phyloP scores from a whole-genome alignment of 2,888 invertebrate genomes.

The Leucophenga montana region DNA sequence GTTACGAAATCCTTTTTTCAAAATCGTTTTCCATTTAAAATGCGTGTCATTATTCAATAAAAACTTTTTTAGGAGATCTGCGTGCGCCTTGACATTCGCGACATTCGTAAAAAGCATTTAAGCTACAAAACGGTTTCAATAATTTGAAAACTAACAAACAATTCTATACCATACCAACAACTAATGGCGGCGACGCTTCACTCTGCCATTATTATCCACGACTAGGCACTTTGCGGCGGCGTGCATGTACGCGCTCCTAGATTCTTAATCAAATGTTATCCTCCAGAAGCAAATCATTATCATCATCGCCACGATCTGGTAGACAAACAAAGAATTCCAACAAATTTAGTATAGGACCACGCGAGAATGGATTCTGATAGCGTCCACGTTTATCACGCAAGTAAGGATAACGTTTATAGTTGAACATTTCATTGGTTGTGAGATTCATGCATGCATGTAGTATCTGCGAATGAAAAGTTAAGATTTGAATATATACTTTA shows the following conservation, averaged over 20 bases:
- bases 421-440: conserved; percentile 96
- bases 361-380: conserved; percentile 93
- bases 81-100: no score
- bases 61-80: no score
- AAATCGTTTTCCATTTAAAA: no score
- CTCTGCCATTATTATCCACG: conserved; percentile 60
- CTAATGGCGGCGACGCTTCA: conserved; percentile 42
- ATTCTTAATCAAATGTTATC: conserved; percentile 75
- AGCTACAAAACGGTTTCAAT: not conserved
- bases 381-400: conserved; percentile 89
- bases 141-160: not conserved
- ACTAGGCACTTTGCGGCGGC: conserved; percentile 62
- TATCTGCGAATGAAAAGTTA: conserved; percentile 76
- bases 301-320: conserved; percentile 85
- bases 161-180: conserved; percentile 21
- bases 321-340: conserved; percentile 92
- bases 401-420: conserved; percentile 92
- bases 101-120: conserved; percentile 19
- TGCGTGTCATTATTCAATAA: not conserved
- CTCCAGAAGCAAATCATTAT: conserved; percentile 81
- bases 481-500: not conserved
- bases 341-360: conserved; percentile 88
- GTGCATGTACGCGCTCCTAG: conserved; percentile 64
- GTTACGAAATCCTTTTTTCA: no score
- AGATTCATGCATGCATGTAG: conserved; percentile 94